A percentile compares a stretch with the other conserved stretches of the same genome.
phyloP scores from a whole-genome alignment of 2,113 vertebrate genomes.

The Serinus canaria region DNA sequence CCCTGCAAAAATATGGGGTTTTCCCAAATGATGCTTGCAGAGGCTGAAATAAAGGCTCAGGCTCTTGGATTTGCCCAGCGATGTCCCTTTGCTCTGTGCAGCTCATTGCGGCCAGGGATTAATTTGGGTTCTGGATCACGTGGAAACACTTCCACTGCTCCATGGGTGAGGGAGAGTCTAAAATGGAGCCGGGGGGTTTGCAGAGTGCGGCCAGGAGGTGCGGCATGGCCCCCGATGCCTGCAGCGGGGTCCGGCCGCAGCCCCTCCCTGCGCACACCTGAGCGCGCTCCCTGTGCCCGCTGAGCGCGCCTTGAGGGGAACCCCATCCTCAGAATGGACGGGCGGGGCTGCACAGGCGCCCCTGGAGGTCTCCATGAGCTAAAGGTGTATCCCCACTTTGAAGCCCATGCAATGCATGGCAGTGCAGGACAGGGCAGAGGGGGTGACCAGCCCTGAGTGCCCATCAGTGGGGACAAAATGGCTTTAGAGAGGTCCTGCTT shows the following conservation, averaged over 20 bases:
- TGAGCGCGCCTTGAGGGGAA: accelerated
- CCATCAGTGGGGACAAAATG: not conserved
- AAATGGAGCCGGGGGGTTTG: not conserved
- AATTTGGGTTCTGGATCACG: not conserved
- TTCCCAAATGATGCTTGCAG: not conserved
- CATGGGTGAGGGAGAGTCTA: not conserved
- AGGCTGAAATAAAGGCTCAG: not conserved
- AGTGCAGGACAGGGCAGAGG: not conserved
- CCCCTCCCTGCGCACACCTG: not conserved
- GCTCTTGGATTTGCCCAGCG: not conserved
- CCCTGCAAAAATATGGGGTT: not conserved
- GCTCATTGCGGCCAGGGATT: accelerated
- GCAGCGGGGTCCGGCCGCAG: not conserved
- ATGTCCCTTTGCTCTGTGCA: not conserved
- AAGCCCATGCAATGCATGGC: accelerated
- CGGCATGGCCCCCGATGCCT: accelerated
- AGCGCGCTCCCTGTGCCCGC: not conserved
- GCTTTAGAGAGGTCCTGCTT: not conserved
- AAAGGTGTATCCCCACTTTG: not conserved
- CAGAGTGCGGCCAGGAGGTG: not conserved
- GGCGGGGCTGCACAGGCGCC: accelerated
- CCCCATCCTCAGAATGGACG: not conserved
- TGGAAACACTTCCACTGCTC: not conserved
- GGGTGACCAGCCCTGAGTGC: not conserved
- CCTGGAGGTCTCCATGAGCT: accelerated